phyloP scores from a whole-genome alignment of 2,888 invertebrate species.

The Sinohyriopsis cumingii region DNA sequence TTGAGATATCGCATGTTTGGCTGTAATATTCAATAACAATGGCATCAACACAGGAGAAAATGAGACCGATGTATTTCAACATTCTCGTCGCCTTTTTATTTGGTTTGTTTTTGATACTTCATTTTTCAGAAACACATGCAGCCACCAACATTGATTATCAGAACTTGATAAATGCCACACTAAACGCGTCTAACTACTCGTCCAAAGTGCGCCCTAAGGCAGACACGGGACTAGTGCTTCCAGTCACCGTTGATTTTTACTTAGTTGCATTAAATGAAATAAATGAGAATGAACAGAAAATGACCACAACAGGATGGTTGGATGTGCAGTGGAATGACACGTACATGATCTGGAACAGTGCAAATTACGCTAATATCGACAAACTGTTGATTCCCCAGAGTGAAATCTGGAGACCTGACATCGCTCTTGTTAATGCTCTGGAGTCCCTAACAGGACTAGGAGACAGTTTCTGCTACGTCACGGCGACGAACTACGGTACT shows the following conservation, averaged over 20 bases:
- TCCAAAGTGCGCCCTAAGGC: constrained; percentile 28
- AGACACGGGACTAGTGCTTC: constrained; percentile 28
- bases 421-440: constrained; percentile 33
- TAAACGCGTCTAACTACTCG: constrained; percentile 27
- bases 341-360: constrained; percentile 32
- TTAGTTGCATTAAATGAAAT: constrained; percentile 31
- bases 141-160: no score
- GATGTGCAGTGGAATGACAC: constrained; percentile 36
- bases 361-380: constrained; percentile 23
- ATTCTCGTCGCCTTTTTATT: no score
- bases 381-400: constrained; percentile 31
- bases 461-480: constrained; percentile 28
- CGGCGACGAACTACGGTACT: constrained; percentile 15
- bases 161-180: constrained; percentile 12
- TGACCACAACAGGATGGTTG: constrained; percentile 34
- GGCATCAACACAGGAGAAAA: no score
- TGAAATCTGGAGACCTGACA: constrained; percentile 45
- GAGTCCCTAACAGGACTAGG: constrained; percentile 32
- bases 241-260: constrained; percentile 28
- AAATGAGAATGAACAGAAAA: constrained; percentile 40
- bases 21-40: no score
- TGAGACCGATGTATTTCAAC: no score
- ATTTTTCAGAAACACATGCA: no score
- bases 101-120: no score
- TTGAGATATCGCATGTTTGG: no score